phyloP scores from a whole-genome alignment of 2,113 vertebrate species.

The Zapornia atra region DNA sequence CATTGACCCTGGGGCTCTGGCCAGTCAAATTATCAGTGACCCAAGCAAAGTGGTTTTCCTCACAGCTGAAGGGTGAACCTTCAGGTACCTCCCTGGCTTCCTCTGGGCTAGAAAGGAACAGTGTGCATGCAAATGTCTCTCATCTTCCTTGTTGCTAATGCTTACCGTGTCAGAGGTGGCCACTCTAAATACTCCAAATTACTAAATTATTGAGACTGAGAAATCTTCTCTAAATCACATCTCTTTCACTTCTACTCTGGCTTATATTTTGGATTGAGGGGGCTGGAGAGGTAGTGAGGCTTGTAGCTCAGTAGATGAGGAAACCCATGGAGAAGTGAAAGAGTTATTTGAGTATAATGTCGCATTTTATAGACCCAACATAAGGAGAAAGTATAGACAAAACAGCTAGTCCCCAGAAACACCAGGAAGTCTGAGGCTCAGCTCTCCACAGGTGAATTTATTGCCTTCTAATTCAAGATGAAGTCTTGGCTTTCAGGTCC shows the following conservation, averaged over 20 bases:
- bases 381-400: background rate
- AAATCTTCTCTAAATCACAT: background rate
- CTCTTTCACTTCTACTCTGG: background rate
- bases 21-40: background rate
- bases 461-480: background rate
- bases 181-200: background rate
- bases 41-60: background rate
- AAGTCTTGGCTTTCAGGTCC: background rate
- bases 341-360: background rate
- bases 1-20: background rate
- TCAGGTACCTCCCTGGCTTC: background rate
- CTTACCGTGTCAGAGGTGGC: background rate
- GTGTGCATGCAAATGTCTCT: background rate
- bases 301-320: background rate
- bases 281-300: background rate
- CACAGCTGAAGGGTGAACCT: background rate
- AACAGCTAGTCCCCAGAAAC: background rate
- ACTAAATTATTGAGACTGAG: background rate
- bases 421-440: background rate
- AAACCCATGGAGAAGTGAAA: background rate
- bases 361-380: background rate
- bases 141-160: background rate
- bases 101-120: background rate
- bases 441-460: background rate
- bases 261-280: background rate